Conservation (phyloP, 2,888 invertebrate species). For the Antheraea assamensis region DNA sequence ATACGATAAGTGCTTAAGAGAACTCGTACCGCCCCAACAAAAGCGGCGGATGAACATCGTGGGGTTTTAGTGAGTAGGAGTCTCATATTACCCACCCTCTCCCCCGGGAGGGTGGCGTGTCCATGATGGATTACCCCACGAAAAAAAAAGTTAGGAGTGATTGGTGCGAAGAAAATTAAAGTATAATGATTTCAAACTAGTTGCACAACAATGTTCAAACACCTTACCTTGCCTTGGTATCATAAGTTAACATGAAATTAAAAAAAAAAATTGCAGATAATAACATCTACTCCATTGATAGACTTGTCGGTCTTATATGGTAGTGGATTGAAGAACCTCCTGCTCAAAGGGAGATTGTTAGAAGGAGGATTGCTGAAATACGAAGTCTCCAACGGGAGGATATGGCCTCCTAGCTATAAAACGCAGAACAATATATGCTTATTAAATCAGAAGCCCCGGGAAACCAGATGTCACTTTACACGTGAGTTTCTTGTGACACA, state of each 20-base stretch:
- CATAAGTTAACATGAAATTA: background rate
- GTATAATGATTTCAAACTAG: no score
- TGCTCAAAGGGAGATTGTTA: slow-evolving; percentile 37
- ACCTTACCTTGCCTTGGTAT: no score
- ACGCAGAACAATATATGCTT: slow-evolving; percentile 36
- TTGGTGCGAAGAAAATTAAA: no score
- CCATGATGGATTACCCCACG: no score
- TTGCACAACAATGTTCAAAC: no score
- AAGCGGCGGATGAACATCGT: no score
- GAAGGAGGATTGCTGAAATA: slow-evolving; percentile 47
- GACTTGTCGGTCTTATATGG: slow-evolving; percentile 50
- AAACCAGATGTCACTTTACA: slow-evolving; percentile 44
- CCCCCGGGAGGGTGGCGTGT: no score
- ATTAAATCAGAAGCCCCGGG: slow-evolving; percentile 38
- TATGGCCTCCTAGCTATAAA: slow-evolving; percentile 52
- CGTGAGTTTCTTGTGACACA: slow-evolving; percentile 35
- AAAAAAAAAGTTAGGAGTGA: no score
- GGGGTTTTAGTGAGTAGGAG: no score
- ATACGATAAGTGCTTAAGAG: no score
- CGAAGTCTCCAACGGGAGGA: slow-evolving; percentile 45
- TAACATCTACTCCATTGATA: slow-evolving; percentile 44
- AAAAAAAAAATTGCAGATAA: slow-evolving; percentile 35
- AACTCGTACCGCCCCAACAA: no score
- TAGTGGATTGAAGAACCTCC: slow-evolving; percentile 29
- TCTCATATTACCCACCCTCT: no score